These are phyloP conservation scores for Ferdinandea cuprea DNA, from an alignment of 2,888 invertebrate species.

Conservation along the genomic window DNA sequence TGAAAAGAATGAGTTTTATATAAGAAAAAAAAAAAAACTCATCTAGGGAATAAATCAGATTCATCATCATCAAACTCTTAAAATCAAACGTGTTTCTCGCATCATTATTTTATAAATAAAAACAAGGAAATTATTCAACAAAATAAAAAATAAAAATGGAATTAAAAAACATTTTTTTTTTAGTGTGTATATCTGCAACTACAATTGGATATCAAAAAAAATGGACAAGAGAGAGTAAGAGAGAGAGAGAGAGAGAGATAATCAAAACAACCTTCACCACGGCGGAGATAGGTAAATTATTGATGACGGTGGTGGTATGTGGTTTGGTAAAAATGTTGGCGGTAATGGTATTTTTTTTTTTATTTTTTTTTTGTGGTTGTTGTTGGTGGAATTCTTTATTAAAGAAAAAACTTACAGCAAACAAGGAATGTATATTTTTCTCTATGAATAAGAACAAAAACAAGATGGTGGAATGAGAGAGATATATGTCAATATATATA, in stretches of 20 bases:
- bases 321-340: conserved; percentile 55
- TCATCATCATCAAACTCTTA: background rate
- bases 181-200: conserved; percentile 67
- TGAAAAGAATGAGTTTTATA: too few relatives aligned
- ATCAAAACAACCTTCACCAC: conserved; percentile 58
- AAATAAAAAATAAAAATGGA: too few relatives aligned
- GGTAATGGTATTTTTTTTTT: conserved; percentile 20
- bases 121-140: conserved; percentile 61
- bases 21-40: too few relatives aligned
- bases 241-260: conserved; percentile 53
- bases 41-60: background rate
- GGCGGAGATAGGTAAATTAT: conserved; percentile 53
- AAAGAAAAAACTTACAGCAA: conserved; percentile 41
- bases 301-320: conserved; percentile 49
- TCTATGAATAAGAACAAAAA: conserved; percentile 64
- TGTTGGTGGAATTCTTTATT: conserved; percentile 41
- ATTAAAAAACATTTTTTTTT: conserved; percentile 52
- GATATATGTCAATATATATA: conserved; percentile 9
- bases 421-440: conserved; percentile 43
- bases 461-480: conserved; percentile 48
- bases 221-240: conserved; percentile 76
- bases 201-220: conserved; percentile 67
- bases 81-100: conserved; percentile 50
- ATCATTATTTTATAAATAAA: conserved; percentile 49
- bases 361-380: too few relatives aligned